A percentile compares a stretch with the other conserved stretches of the same genome.
Evolutionary conservation across 2,888 invertebrate genomes (phyloP).

Genomic region (Leptura quadrifasciata): DNA sequence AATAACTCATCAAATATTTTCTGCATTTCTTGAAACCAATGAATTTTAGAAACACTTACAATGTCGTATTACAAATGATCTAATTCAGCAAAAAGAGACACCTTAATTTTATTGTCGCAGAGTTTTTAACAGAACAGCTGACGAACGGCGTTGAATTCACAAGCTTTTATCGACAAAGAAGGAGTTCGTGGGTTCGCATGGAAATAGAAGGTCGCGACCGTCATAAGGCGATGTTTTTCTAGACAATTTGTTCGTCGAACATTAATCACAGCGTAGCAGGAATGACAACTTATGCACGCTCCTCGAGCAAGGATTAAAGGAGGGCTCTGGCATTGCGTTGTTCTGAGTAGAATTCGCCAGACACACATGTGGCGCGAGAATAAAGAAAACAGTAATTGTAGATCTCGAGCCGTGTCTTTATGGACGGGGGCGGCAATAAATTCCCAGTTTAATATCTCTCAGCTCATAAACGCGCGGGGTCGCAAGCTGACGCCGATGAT

Average conservation of each 20-base stretch:
- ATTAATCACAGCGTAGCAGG: slow-evolving; percentile 68
- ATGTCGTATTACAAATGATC: too few species aligned
- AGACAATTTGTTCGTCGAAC: slow-evolving; percentile 66
- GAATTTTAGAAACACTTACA: too few species aligned
- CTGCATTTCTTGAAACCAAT: too few species aligned
- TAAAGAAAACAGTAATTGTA: slow-evolving; percentile 68
- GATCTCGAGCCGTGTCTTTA: slow-evolving; percentile 67
- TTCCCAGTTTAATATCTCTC: slow-evolving; percentile 73
- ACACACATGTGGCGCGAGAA: slow-evolving; percentile 62
- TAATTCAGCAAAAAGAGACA: too few species aligned
- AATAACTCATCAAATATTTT: too few species aligned
- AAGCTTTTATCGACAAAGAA: slow-evolving; percentile 23
- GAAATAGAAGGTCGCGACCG: slow-evolving; percentile 42
- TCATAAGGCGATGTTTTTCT: slow-evolving; percentile 63
- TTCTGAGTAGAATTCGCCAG: slow-evolving; percentile 45
- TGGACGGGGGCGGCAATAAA: slow-evolving; percentile 70
- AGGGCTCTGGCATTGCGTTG: slow-evolving; percentile 55
- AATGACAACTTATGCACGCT: slow-evolving; percentile 66
- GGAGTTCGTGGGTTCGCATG: background rate
- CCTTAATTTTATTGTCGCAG: background rate
- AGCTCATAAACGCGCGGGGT: slow-evolving; percentile 71
- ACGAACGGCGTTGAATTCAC: slow-evolving; percentile 47
- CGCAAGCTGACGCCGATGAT: slow-evolving; percentile 74
- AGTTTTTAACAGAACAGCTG: slow-evolving; percentile 53
- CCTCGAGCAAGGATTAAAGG: slow-evolving; percentile 64